A percentile compares a stretch with the other conserved stretches of the same genome.
Evolutionary conservation across 2,797 vertebrate species (phyloP).

Genomic region (Ambastaia sidthimunki): DNA sequence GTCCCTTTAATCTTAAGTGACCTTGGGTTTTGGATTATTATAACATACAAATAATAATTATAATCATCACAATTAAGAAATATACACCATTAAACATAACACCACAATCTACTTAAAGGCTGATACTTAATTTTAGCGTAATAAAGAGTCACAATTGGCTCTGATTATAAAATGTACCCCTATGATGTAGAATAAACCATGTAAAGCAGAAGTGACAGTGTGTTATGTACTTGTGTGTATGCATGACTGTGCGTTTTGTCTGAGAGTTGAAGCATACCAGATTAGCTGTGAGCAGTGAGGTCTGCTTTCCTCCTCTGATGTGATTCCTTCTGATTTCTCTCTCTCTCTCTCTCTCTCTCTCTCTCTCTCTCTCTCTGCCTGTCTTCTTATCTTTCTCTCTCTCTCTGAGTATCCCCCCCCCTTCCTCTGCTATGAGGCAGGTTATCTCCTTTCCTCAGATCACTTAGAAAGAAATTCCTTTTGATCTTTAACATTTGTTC

Average conservation of each 20-base stretch:
- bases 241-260: conserved; percentile 28
- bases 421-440: background rate
- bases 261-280: conserved; percentile 18
- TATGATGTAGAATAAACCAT: conserved; percentile 4
- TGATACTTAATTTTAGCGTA: too few species aligned
- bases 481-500: conserved; percentile 30
- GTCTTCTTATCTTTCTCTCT: background rate
- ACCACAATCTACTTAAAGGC: too few species aligned
- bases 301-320: conserved; percentile 27
- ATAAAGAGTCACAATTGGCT: background rate
- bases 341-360: background rate
- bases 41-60: too few species aligned
- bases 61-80: too few species aligned
- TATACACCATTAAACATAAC: too few species aligned
- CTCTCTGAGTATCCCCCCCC: background rate
- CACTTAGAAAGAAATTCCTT: conserved; percentile 1
- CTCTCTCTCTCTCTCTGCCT: background rate
- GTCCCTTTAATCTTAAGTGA: too few species aligned
- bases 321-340: conserved; percentile 42
- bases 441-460: conserved; percentile 13
- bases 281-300: conserved; percentile 37
- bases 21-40: too few species aligned
- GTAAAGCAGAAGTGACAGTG: conserved; percentile 29
- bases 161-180: background rate
- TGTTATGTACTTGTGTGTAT: conserved; percentile 16